Conservation (phyloP, 2,113 vertebrate species). For the Cephalopterus ornatus region DNA sequence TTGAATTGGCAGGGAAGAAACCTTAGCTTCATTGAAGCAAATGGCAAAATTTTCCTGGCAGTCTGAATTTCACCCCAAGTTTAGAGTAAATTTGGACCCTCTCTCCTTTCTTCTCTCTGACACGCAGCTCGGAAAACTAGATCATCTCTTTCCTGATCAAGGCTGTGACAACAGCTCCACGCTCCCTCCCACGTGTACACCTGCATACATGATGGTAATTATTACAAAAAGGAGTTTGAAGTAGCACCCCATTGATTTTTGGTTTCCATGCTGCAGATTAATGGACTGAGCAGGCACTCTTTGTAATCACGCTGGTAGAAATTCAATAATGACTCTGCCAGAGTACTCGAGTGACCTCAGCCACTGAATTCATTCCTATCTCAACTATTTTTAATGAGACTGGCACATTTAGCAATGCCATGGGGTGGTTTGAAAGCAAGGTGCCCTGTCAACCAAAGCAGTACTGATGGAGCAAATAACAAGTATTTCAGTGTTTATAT, state of each 20-base stretch:
- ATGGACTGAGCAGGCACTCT: slow-evolving; percentile 47
- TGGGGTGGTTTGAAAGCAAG: not conserved
- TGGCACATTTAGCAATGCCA: not conserved
- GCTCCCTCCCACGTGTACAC: not conserved
- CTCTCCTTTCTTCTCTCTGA: not conserved
- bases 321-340: slow-evolving; percentile 52
- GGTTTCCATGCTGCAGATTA: slow-evolving; percentile 46
- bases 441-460: not conserved
- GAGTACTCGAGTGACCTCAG: slow-evolving; percentile 28
- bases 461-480: not conserved
- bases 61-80: not conserved
- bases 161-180: not conserved
- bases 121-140: not conserved
- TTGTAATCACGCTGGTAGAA: slow-evolving; percentile 38
- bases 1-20: not conserved
- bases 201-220: not conserved
- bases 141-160: not conserved
- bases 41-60: not conserved
- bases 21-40: not conserved
- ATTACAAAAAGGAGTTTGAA: slow-evolving; percentile 21
- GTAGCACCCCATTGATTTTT: slow-evolving; percentile 57
- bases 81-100: not conserved
- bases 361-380: not conserved
- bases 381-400: not conserved
- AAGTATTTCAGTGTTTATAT: not conserved